Conservation (phyloP, 1,140 invertebrate genomes). For the Cardiocondyla obscurior region DNA sequence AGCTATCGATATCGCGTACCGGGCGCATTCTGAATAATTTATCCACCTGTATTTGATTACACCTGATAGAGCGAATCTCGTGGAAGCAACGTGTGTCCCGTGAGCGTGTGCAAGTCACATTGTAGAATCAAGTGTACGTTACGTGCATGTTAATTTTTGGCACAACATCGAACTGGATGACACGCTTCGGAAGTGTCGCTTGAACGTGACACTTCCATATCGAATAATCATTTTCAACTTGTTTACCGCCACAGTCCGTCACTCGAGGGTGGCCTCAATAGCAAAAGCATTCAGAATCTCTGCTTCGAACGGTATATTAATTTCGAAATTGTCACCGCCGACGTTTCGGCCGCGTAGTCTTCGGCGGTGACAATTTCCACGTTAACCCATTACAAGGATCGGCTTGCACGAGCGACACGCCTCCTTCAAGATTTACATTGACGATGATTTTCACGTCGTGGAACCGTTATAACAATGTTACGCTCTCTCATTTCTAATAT, state of each 20-base stretch:
- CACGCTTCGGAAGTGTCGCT: not conserved
- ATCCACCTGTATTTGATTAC: constrained; percentile 19
- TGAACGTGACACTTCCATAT: not conserved
- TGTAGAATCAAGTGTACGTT: not conserved
- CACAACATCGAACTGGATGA: not conserved
- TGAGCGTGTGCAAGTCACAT: not conserved
- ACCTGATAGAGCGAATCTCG: not conserved
- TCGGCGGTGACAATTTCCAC: constrained; percentile 1
- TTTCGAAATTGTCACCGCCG: too few relatives aligned
- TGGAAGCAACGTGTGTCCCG: not conserved
- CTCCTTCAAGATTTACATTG: not conserved
- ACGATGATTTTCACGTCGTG: not conserved
- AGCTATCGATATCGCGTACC: not conserved
- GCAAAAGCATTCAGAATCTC: not conserved
- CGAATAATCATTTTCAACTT: not conserved
- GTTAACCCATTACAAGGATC: not conserved
- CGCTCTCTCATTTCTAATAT: too few relatives aligned
- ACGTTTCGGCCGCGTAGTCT: constrained; percentile 26
- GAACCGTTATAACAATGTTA: not conserved
- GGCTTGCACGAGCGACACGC: not conserved
- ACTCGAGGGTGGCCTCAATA: not conserved
- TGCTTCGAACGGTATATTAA: constrained; percentile 4
- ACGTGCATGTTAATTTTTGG: constrained; percentile 17
- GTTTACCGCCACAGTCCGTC: too few relatives aligned
- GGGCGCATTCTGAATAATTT: constrained; percentile 45